phyloP scores from a whole-genome alignment of 2,113 vertebrate species.

The Nyctibius bracteatus region DNA sequence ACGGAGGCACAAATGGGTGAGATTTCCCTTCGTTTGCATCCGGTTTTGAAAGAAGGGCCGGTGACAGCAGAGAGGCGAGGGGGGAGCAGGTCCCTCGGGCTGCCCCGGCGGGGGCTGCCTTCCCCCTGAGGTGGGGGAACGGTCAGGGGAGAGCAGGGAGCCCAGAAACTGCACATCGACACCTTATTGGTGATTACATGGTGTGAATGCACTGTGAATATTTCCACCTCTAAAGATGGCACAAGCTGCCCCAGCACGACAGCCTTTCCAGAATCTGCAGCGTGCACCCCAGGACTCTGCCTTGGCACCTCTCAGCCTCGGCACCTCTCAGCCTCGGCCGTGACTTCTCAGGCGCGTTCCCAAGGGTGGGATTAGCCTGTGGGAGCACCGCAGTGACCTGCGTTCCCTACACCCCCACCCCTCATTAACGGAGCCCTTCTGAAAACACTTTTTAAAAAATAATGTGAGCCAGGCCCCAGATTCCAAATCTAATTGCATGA shows the following conservation, averaged over 20 bases:
- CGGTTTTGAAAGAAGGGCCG: background rate
- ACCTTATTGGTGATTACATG: rapidly evolving
- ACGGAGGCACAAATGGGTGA: constrained; percentile 18
- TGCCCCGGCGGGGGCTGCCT: background rate
- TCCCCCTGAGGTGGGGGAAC: rapidly evolving
- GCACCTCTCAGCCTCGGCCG: rapidly evolving
- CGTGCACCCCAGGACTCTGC: rapidly evolving
- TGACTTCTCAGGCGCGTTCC: background rate
- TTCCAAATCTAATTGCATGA: constrained; percentile 14
- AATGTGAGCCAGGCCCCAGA: background rate
- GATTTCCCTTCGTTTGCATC: constrained; percentile 16
- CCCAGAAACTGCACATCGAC: background rate
- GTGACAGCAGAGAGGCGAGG: background rate
- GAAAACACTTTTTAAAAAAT: background rate
- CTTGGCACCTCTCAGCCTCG: background rate
- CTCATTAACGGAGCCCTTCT: background rate
- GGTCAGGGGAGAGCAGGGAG: background rate
- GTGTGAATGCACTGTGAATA: rapidly evolving
- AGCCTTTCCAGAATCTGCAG: background rate
- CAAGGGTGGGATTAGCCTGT: background rate
- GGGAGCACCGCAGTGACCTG: background rate
- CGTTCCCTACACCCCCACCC: background rate
- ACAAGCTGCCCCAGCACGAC: background rate
- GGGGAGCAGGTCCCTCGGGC: background rate
- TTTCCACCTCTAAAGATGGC: background rate